phyloP scores from a whole-genome alignment of 1,140 invertebrate species.

The Brachionus rotundiformis region DNA sequence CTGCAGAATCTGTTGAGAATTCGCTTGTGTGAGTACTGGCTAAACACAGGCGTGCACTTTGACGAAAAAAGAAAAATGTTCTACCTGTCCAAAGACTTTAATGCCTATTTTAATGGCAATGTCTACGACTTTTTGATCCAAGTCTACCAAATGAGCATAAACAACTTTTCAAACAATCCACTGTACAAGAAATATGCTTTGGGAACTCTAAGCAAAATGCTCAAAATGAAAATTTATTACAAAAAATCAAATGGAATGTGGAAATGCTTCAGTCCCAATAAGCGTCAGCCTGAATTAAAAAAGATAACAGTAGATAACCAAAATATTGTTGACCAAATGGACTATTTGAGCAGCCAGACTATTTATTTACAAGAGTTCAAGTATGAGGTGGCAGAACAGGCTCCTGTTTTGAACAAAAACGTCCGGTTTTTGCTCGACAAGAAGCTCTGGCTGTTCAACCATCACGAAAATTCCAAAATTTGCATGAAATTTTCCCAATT shows the following conservation, averaged over 20 bases:
- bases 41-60: conserved; percentile 16
- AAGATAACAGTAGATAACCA: conserved; percentile 13
- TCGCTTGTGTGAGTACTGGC: conserved; percentile 34
- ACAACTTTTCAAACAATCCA: conserved; percentile 43
- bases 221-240: conserved; percentile 45
- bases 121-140: conserved; percentile 50
- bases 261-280: conserved; percentile 27
- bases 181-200: conserved; percentile 46
- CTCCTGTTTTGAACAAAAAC: conserved; percentile 3
- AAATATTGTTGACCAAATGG: neutral
- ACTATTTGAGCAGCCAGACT: neutral
- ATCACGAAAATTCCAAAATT: conserved; percentile 44
- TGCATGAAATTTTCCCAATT: conserved; percentile 51
- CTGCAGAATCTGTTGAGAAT: conserved; percentile 6
- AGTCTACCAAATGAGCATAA: conserved; percentile 51
- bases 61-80: conserved; percentile 20
- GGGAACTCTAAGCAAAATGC: neutral
- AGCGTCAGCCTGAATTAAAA: neutral
- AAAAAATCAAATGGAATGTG: conserved; percentile 36
- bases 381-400: neutral
- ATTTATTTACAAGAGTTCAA: conserved; percentile 50
- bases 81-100: conserved; percentile 16
- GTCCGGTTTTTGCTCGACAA: conserved; percentile 31
- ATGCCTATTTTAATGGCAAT: conserved; percentile 20
- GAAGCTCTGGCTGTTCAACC: conserved; percentile 9